These are phyloP conservation scores for Callyntrura sp. DNA, from an alignment of 2,888 invertebrate species.

Conservation along the genomic window DNA sequence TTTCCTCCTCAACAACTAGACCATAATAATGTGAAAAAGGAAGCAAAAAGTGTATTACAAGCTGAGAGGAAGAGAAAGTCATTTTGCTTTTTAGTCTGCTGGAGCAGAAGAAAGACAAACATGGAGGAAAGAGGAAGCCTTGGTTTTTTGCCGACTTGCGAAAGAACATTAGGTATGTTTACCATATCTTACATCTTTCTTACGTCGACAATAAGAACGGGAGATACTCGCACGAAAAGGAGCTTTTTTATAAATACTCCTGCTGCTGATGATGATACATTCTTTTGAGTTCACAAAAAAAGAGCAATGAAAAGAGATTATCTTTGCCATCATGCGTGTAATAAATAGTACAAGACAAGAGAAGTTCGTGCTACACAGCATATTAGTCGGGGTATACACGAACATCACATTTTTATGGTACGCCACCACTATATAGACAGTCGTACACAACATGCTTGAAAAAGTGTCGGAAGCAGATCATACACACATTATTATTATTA, in stretches of 20 bases:
- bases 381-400: too few relatives aligned
- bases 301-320: background rate
- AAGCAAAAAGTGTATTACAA: background rate
- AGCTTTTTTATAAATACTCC: too few relatives aligned
- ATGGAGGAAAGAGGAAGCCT: too few relatives aligned
- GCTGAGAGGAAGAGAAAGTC: too few relatives aligned
- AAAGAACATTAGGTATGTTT: too few relatives aligned
- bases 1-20: background rate
- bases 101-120: background rate
- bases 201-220: too few relatives aligned
- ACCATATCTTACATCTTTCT: too few relatives aligned
- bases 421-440: background rate
- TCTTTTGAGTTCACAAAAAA: background rate
- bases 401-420: too few relatives aligned
- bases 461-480: constrained; percentile 62
- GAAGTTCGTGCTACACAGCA: background rate
- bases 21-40: background rate
- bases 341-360: background rate
- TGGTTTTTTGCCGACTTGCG: constrained; percentile 9
- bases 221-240: too few relatives aligned
- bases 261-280: too few relatives aligned
- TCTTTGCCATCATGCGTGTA: background rate
- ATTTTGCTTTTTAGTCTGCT: background rate
- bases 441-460: background rate
- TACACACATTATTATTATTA: constrained; percentile 51